These are phyloP conservation scores for Drosophila recens DNA, from an alignment of 2,888 invertebrate species.

Conservation along the genomic window DNA sequence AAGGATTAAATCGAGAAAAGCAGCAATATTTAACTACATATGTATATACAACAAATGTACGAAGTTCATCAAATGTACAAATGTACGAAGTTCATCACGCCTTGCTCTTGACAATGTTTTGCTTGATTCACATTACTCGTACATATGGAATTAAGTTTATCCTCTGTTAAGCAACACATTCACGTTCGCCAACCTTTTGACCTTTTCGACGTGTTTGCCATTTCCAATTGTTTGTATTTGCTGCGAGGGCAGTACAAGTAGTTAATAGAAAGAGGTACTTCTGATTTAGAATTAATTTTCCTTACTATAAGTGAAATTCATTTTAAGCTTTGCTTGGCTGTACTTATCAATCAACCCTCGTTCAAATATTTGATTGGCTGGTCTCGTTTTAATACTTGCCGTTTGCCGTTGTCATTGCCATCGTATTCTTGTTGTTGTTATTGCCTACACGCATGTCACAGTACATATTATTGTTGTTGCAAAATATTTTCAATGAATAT, in stretches of 20 bases:
- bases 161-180: constrained; percentile 44
- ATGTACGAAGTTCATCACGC: not conserved
- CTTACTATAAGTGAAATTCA: not conserved
- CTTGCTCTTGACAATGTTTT: constrained; percentile 17
- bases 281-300: not conserved
- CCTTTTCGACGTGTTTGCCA: constrained; percentile 64
- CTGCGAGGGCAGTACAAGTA: constrained; percentile 21
- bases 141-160: constrained; percentile 45
- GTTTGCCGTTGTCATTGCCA: constrained; percentile 22
- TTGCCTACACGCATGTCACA: constrained; percentile 39
- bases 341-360: constrained; percentile 21
- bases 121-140: constrained; percentile 32
- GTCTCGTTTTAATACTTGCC: constrained; percentile 45
- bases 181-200: constrained; percentile 53
- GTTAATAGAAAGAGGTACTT: not conserved
- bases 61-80: not conserved
- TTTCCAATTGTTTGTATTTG: constrained; percentile 44
- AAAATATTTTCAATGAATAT: constrained; percentile 72
- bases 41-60: not conserved
- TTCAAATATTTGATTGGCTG: constrained; percentile 21
- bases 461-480: constrained; percentile 61
- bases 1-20: not conserved
- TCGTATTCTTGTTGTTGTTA: constrained; percentile 28
- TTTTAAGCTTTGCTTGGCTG: not conserved
- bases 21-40: not conserved